Percentiles rank a stretch among this genome's conserved stretches.
Evolutionary conservation across 2,888 invertebrate species (phyloP).

Genomic region (Cremastobaeus sp.): DNA sequence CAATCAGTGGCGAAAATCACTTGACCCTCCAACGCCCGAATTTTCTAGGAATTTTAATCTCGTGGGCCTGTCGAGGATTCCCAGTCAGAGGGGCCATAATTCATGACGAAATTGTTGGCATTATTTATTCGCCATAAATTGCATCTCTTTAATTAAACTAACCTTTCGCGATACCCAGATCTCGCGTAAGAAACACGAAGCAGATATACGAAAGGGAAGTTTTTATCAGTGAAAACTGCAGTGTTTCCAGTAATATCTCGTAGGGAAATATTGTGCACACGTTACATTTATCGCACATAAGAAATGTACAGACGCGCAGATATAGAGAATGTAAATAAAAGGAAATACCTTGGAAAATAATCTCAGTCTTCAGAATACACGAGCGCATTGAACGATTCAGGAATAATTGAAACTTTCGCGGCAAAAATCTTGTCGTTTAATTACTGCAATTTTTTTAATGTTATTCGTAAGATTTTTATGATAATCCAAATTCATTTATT

Average conservation of each 20-base stretch:
- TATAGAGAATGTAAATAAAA: constrained; percentile 51
- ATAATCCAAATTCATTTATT: too few relatives aligned
- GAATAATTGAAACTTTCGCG: constrained; percentile 12
- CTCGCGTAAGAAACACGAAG: constrained; percentile 17
- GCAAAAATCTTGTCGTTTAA: too few relatives aligned
- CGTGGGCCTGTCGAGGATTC: too few relatives aligned
- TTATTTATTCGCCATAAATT: too few relatives aligned
- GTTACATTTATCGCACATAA: constrained; percentile 49
- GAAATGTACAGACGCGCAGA: constrained; percentile 44
- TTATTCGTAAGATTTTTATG: too few relatives aligned
- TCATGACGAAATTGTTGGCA: neutral
- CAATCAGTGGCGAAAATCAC: too few relatives aligned
- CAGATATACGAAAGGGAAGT: constrained; percentile 1
- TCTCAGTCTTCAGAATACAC: constrained; percentile 27
- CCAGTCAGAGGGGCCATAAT: too few relatives aligned
- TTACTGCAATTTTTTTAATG: too few relatives aligned
- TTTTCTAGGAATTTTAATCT: too few relatives aligned
- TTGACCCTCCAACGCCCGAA: too few relatives aligned
- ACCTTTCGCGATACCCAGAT: neutral
- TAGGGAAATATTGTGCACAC: constrained; percentile 48
- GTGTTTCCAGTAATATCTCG: constrained; percentile 37
- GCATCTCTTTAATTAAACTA: too few relatives aligned
- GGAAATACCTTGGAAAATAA: constrained; percentile 41
- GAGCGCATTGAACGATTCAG: constrained; percentile 24
- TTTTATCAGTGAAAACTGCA: constrained; percentile 37